Evolutionary conservation across 1,140 invertebrate species (phyloP), one percentile per base, ranked within the genome.

Genomic region (Leptinotarsa undecemlineata): DNA sequence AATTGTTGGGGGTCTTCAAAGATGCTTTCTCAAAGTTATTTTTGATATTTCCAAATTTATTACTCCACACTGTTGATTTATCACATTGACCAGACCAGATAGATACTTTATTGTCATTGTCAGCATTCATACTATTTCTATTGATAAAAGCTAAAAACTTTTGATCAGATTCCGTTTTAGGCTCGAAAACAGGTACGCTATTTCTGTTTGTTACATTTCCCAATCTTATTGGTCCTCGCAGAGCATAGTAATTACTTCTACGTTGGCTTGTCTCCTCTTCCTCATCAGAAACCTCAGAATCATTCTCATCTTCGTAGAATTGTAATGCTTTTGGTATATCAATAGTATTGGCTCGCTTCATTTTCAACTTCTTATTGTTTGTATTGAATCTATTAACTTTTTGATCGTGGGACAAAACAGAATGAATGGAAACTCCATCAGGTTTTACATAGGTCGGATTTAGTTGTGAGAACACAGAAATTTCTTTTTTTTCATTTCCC

Each of bases 271-370:
- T 3, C 79, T 83, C 79, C 74, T 87, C 79, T 73, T 82, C 81
- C 8, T 74, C 76, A 5, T 86, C 85, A 48, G 81, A 82, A 19
- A 71, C 68, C 21, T 80, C 80, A 60, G 73, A 76, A 51, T 84
- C 82, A 14, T 83, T 82, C 73, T 89, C 87, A 62, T 84, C 85
- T 71, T 88, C 86, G 78, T 88, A 90, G 77, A 86, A 89, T 60
- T 87, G 87, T 14, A 88, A 81, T 0, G 90, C 91, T 81, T 93
- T 93, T 1, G 93, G 93, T 81, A 95, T 94, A 81, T 96, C 94
- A 74, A 96, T 94, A 3, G 94, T 96, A 74, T 96, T 96, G 0
- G 94, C 94, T 23, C 94, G 87, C 86, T 95, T 95, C 89, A 95
- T 94, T 78, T 92, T 90, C 4, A 90, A 86, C 80, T 93, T 93